Percentiles rank a stretch among this genome's conserved stretches.
Evolutionary conservation across 2,113 vertebrate genomes (phyloP).

Genomic region (Xenopus laevis): DNA sequence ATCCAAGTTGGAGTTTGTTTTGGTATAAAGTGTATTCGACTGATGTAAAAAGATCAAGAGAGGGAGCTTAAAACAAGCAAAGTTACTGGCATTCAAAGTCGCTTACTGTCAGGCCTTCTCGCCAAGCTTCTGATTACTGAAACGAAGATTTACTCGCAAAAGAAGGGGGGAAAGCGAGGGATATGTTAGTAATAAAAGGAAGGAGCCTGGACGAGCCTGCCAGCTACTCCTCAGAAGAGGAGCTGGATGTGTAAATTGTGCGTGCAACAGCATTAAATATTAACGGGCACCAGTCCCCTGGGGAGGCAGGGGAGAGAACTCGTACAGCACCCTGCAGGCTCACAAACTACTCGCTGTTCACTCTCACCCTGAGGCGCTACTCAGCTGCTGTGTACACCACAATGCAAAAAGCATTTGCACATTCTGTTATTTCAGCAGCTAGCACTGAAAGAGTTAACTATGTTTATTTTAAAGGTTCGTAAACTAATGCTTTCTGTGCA

Average conservation of each 20-base stretch:
- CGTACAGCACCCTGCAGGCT: constrained; percentile 44
- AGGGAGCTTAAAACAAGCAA: neutral
- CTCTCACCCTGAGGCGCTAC: constrained; percentile 5
- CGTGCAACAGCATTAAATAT: constrained; percentile 58
- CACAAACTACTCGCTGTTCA: neutral
- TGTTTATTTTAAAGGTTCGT: neutral
- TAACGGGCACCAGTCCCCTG: constrained; percentile 55
- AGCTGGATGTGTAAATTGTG: constrained; percentile 55
- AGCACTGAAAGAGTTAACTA: neutral
- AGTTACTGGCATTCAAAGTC: constrained; percentile 25
- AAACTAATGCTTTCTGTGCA: neutral
- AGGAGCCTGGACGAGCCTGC: constrained; percentile 45
- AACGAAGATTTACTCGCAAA: constrained; percentile 22
- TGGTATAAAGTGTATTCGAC: neutral
- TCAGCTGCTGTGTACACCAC: constrained; percentile 15
- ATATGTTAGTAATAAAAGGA: constrained; percentile 46
- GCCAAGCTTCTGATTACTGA: constrained; percentile 9
- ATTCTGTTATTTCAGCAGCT: too few species aligned
- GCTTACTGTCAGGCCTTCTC: neutral
- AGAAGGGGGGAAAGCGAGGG: neutral
- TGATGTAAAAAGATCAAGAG: neutral
- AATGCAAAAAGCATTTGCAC: neutral
- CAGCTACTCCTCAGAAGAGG: constrained; percentile 52
- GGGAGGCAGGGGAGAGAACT: constrained; percentile 56
- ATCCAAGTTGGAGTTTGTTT: neutral